Base-by-base conservation (phyloP, 2,113 vertebrate species). In the Callopanchax toddi region DNA sequence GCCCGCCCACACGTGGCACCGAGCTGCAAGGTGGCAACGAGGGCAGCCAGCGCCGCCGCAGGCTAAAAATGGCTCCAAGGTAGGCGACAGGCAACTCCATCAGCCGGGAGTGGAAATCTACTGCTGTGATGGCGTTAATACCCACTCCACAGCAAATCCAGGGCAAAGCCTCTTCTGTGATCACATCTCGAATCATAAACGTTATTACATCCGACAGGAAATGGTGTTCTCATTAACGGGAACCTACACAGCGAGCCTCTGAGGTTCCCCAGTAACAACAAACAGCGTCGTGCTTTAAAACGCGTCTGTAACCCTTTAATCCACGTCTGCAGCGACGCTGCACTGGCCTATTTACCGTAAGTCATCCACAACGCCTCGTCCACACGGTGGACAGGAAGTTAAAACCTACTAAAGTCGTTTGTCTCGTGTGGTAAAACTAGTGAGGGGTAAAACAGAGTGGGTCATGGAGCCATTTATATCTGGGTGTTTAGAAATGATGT, bases 51-150 rank as follows among this genome's bases (percentile, higher is more conserved):
- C 74, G 72, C 53, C 8, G 46, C 78, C 77, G 1, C 74, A 46
- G 55, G 66, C 87, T 87, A 87, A 85, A 87, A 85, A 85, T 71
- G 81, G 67, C 78, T 32, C 58, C 8, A 32, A 76, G 64, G 74
- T 53, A 50, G 75, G 67, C 64, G 61, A 77, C 76, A 67, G 74
- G 81, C 69, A 73, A 48, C 68, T 37, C 68, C 78, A 73, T 79
- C 46, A 37, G 57, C 32, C 60, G 22, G 1, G 20, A 83, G 73
- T 86, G 83, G 82, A 90, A 86, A 87, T 83, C 69, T 86, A 85
- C 85, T 66, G 56, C 79, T 21, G 70, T 52, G 61, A 70, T n/a
- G 37, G 26, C 32, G 44, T 56, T 21, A 45, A 78, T 21, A 39
- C 16, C 12, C 21, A 42, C 52, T 22, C 46, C 57, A 62, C 11